Evolutionary conservation across 2,888 invertebrate species (phyloP), one percentile per base, ranked within the genome.

Genomic region (Andrena flavipes): DNA sequence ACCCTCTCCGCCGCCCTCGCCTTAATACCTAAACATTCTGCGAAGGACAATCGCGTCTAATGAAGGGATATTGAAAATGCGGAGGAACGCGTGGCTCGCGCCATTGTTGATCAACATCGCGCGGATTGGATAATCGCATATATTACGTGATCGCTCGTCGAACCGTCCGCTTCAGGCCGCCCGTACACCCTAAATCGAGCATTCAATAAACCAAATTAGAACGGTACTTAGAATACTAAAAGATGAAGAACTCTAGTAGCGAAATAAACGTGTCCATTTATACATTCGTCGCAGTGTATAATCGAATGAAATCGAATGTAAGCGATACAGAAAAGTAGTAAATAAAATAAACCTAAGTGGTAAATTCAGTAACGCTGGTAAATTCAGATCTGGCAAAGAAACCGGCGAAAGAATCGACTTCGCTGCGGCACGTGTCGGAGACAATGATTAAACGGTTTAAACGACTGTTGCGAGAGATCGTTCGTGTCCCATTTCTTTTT

Each of bases 31-130:
- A 76, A 75, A 74, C 86, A 84, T 87, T 86, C 88, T 84, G 67
- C 72, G 81, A 82, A 69, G 79, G 84, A 86, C 85, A 82, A 87
- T 80, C 84, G 81, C 79, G 74, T 70, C 79, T 87, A 87, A 87
- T 78, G 87, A 87, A 80, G 80, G 80, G 75, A 85, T 85, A 85
- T 87, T 75, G 87, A 87, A 87, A 87, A 87, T 85, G 77, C 84
- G 30, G 35, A 51, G 75, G 80, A 74, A 78, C 83, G 84, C 64
- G 65, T 33, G 54, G 26, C 20, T 26, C 48, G 56, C 51, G 62
- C 56, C 60, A 64, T 76, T 62, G 68, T 80, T 76, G 73, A 80
- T 76, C 73, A 72, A 70, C 79, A 51, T 68, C 29, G 54, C 74
- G 63, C 51, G 35, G 26, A 82, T 60, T 60, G 59, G 68, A 67